Conservation (phyloP, 2,113 vertebrate species). For the Dendrocopos noguchii region DNA sequence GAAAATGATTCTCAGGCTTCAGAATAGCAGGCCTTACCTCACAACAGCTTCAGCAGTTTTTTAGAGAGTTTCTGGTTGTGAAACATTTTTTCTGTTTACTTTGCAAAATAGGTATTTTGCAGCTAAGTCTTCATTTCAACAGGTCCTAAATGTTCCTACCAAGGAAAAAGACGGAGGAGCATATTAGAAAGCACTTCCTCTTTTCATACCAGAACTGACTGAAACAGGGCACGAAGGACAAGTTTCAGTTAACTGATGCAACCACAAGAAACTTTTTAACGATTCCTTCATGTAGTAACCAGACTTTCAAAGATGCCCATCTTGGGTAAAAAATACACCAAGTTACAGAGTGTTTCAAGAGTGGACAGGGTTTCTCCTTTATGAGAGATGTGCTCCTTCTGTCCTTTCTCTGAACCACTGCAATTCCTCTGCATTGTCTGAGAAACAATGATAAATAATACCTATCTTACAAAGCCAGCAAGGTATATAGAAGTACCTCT, state of each 20-base stretch:
- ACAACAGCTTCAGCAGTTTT: background rate
- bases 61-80: background rate
- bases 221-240: background rate
- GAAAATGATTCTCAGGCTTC: background rate
- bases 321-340: background rate
- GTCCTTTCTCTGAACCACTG: background rate
- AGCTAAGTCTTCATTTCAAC: background rate
- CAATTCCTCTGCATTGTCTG: background rate
- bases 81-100: conserved; percentile 5
- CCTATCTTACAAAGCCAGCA: background rate
- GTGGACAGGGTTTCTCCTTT: background rate
- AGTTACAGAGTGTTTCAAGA: background rate
- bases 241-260: background rate
- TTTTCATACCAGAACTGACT: background rate
- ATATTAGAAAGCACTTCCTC: background rate
- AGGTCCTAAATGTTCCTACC: background rate
- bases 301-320: background rate
- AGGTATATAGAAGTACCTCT: background rate
- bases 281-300: background rate
- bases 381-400: background rate
- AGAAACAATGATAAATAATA: background rate
- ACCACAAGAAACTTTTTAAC: background rate
- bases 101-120: background rate
- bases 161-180: background rate
- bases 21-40: background rate